Evolutionary conservation across 2,888 invertebrate genomes (phyloP).

Genomic region (Limnephilus lunatus): DNA sequence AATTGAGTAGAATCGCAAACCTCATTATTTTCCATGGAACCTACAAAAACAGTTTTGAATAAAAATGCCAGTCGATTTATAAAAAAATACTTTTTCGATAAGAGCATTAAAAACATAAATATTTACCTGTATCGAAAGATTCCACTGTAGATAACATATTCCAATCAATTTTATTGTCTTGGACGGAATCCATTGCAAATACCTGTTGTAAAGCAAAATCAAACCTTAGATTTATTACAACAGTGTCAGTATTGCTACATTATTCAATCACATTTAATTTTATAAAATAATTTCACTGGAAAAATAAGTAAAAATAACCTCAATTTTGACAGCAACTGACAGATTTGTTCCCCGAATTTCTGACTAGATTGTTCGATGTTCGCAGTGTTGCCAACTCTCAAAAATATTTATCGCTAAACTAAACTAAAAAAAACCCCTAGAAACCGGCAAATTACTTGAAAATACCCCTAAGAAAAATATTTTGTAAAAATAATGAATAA

Average conservation of each 20-base stretch:
- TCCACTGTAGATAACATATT: slow-evolving; percentile 57
- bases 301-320: background rate
- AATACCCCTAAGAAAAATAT: too few relatives aligned
- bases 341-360: slow-evolving; percentile 23
- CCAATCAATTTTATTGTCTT: slow-evolving; percentile 51
- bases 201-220: slow-evolving; percentile 12
- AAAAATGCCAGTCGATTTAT: background rate
- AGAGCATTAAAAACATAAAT: background rate
- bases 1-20: slow-evolving; percentile 50
- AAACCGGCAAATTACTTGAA: too few relatives aligned
- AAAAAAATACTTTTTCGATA: slow-evolving; percentile 1
- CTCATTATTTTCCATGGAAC: slow-evolving; percentile 29
- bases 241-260: background rate
- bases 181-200: slow-evolving; percentile 41
- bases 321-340: background rate
- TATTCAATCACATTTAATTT: background rate
- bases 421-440: too few relatives aligned
- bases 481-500: too few relatives aligned
- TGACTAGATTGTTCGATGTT: slow-evolving; percentile 18
- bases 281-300: background rate
- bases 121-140: slow-evolving; percentile 59
- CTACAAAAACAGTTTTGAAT: background rate
- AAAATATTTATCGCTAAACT: too few relatives aligned
- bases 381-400: too few relatives aligned
- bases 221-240: background rate